Base-by-base conservation (phyloP, 2,797 vertebrate genomes). In the Macrochelys suwanniensis region DNA sequence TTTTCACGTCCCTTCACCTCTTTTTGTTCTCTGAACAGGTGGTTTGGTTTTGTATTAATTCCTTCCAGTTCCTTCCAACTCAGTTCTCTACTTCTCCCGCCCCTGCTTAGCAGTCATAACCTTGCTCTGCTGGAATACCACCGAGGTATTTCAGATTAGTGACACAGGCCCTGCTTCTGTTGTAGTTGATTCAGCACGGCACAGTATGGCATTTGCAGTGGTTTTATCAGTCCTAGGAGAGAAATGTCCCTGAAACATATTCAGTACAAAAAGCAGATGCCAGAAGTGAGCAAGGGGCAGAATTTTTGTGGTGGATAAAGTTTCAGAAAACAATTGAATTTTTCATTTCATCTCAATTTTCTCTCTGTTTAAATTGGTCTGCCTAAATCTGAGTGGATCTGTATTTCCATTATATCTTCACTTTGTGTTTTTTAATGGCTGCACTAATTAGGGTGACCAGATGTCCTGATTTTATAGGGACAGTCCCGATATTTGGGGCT, bases 61-160 rank as follows among this genome's bases (percentile, higher is more conserved):
- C 42, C 49, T 37, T n/a, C 10, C 26, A 61, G 47, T 65, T 65
- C 59, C 65, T 68, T 37, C 65, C 65, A 28, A 53, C 53, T 74
- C 37, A 53, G 26, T 10, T 82, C 47, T 53, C 53, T 61, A 6
- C 21, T 37, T 3, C 82, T 68, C n/a, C n/a, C 10, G 10, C 37
- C 11, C 42, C 53, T 59, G 5, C 47, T 74, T 28, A 49, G 51
- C 25, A 80, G 47, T 12, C 33, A 25, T 0, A 0, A 31, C 16
- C 16, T 11, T 5, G 12, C 3, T 1, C 0, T 2, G 11, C 33
- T 76, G 82, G 31, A 53, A 26, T 23, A 17, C 11, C 33, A 17
- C 5, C 12, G 37, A 83, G 42, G 16, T 65, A 4, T n/a, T 45
- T 23, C 2, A 10, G 26, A 17, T n/a, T 28, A 80, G 59, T 4